Base-by-base conservation (phyloP, 2,888 invertebrate genomes). In the Cataglyphis altisquamis region DNA sequence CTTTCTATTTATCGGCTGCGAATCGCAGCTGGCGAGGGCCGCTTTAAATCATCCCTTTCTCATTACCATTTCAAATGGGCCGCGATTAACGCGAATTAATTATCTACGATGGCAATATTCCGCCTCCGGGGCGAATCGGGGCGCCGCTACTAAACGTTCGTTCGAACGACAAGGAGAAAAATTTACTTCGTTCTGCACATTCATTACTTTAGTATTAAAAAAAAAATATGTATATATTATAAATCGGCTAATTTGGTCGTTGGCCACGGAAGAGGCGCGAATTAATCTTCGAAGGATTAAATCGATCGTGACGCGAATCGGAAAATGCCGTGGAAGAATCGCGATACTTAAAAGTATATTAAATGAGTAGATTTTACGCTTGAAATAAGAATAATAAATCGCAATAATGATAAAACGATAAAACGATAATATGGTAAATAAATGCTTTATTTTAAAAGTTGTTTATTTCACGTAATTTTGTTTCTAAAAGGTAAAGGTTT, bases 21-120 rank as follows among this genome's bases (percentile, higher is more conserved):
- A 77, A 77, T 67, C 63, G 70, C 85, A 66, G 55, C 48, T 62
- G 83, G 55, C 41, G 48, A 74, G 82, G 60, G 55, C 52, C 64
- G 86, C 83, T 88, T 87, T 86, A 87, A 91, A 88, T 89, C 89
- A 84, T 87, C 78, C 84, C 81, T 80, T 75, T 85, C 86, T 91
- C 90, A 86, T 91, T 90, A 90, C 82, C 89, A 90, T 91, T 91
- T 83, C 89, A 87, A 91, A 91, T 90, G 88, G 87, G 78, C 80
- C 86, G 86, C 91, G 89, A 91, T 92, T 90, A 91, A 91, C 89
- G 89, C 86, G 88, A 89, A 90, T 90, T 91, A 91, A 92, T 91
- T 92, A 91, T 89, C 88, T 85, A 85, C 84, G 84, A 82, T n/a
- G 83, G 87, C 88, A 88, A 89, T 89, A 90, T 88, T 68, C 75